Percentiles rank a stretch among this genome's conserved stretches.
These are phyloP conservation scores for Pycnomerus fuliginosus DNA, from an alignment of 2,888 invertebrate genomes.

Conservation along the genomic window DNA sequence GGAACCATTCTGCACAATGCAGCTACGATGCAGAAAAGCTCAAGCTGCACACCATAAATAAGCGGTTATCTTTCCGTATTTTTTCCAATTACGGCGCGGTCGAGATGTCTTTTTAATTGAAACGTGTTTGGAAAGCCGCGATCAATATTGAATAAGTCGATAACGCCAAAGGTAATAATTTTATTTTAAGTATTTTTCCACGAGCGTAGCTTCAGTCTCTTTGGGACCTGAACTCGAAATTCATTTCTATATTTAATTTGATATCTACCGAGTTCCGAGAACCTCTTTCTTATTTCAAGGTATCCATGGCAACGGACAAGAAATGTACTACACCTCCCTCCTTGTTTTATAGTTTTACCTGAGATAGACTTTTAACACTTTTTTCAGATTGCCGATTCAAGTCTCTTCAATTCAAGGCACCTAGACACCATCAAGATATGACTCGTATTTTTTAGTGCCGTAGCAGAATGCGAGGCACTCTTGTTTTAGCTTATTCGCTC, in stretches of 20 bases:
- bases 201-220: conserved; percentile 34
- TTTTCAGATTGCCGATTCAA: no score
- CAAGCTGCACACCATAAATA: conserved; percentile 6
- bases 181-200: conserved; percentile 41
- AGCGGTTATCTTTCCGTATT: conserved; percentile 1
- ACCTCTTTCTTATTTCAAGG: conserved; percentile 38
- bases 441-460: not conserved
- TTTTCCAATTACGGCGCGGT: conserved; percentile 1
- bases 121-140: not conserved
- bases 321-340: conserved; percentile 18
- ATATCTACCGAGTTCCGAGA: conserved; percentile 33
- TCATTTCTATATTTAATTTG: conserved; percentile 47
- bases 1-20: conserved; percentile 9
- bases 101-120: not conserved
- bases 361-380: conserved; percentile 21
- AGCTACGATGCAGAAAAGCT: conserved; percentile 10
- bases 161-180: conserved; percentile 38
- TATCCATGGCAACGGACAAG: conserved; percentile 30
- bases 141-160: conserved; percentile 26
- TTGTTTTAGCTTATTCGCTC: no score
- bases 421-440: not conserved
- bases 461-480: no score
- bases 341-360: conserved; percentile 24
- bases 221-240: conserved; percentile 34
- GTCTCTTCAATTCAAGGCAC: conserved; percentile 12